Conservation (phyloP, 2,797 vertebrate genomes). For the Crocodylus rhombifer region DNA sequence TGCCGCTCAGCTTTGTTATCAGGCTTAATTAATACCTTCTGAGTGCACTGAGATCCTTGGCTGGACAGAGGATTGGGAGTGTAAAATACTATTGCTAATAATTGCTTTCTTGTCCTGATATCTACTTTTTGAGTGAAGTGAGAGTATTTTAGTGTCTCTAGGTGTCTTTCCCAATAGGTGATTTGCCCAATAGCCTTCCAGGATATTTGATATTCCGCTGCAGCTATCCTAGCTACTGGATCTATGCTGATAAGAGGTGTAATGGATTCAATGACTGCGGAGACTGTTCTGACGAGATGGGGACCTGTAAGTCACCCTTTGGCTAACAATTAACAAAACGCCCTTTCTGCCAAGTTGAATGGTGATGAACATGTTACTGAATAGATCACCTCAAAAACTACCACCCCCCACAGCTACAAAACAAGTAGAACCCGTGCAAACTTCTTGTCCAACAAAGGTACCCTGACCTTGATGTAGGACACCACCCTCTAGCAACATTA, state of each 20-base stretch:
- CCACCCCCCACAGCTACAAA: rapidly evolving
- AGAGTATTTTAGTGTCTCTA: neutral
- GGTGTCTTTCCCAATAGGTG: slow-evolving; percentile 54
- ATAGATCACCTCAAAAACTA: neutral
- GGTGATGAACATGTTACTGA: neutral
- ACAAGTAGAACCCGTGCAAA: rapidly evolving
- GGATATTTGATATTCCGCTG: slow-evolving; percentile 79
- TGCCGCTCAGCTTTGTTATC: too few relatives aligned
- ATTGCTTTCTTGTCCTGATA: neutral
- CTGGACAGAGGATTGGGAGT: neutral
- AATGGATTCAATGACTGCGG: slow-evolving; percentile 81
- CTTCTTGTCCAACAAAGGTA: neutral
- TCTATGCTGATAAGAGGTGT: slow-evolving; percentile 82
- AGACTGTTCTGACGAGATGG: slow-evolving; percentile 83
- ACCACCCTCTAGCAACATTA: neutral
- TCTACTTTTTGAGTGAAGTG: neutral
- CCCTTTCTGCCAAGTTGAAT: neutral
- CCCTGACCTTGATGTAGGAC: neutral
- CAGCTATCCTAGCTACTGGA: slow-evolving; percentile 73
- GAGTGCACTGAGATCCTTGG: neutral
- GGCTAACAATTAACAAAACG: neutral
- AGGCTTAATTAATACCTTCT: neutral
- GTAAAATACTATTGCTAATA: neutral
- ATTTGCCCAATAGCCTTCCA: slow-evolving; percentile 78
- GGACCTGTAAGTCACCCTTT: slow-evolving; percentile 74